Base-by-base conservation (phyloP, 1,140 invertebrate genomes). In the Acyrthosiphon pisum region DNA sequence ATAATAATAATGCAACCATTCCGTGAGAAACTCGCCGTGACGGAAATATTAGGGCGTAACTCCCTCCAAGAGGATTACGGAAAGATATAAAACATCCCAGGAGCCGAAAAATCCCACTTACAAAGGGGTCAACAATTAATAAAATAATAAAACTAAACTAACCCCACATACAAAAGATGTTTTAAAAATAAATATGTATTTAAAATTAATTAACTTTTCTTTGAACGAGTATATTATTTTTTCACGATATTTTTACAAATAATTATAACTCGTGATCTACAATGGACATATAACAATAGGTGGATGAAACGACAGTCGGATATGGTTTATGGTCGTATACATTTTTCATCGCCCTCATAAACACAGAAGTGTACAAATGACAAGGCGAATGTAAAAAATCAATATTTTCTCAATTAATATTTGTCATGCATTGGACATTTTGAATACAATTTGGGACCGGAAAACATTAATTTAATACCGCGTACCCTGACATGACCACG, bases 21-120 rank as follows among this genome's bases (percentile, higher is more conserved):
- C 37, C 56, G 56, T 90, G 89, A 90, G 89, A 90, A 90, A 90
- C 89, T 44, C 56, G 37, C 53, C 60, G 30, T 68, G 89, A 41
- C 89, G 89, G 89, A 90, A 90, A 90, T 68, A 68, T 68, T 44
- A 56, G 89, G 89, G 89, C 89, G 89, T 90, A 90, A 90, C 89
- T 90, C 89, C 37, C 89, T 90, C 37, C 56, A n/a, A 68, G 89
- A 68, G 53, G 89, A 68, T 90, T 90, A 90, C 89, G 8, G 48
- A 11, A 44, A 90, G 53, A 90, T 44, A 68, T 44, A 90, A 90
- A n/a, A 90, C 88, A 53, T 89, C 87, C 46, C 87, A 48, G 50
- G 48, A 56, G 56, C 56, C 56, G 53, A 90, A 90, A 60, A 56
- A 90, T 44, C 37, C 89, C 8, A 44, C 9, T 26, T 44, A 68